These are phyloP conservation scores for Lineus longissimus DNA, from an alignment of 1,140 invertebrate species.

Conservation along the genomic window DNA sequence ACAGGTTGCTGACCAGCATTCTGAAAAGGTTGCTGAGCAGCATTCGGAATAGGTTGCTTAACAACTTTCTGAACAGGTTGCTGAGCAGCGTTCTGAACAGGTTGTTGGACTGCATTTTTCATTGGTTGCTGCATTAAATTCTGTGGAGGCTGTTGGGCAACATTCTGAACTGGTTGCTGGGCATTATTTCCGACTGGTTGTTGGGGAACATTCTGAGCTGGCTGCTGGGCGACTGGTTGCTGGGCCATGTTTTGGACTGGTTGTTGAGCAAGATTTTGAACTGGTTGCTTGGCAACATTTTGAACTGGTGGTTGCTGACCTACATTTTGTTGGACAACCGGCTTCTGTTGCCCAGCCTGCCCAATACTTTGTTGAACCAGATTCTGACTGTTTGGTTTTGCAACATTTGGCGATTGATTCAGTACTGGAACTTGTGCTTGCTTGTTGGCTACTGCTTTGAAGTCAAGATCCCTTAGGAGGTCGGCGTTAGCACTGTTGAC, in stretches of 20 bases:
- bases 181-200: constrained; percentile 9
- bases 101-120: constrained; percentile 2
- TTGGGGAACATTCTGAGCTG: constrained; percentile 6
- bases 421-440: not conserved
- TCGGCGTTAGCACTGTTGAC: not conserved
- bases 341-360: no score
- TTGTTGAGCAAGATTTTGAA: constrained; percentile 15
- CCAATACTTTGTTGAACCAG: constrained; percentile 9
- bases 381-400: constrained; percentile 5
- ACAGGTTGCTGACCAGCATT: no score
- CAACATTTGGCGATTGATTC: not conserved
- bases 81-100: not conserved
- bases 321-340: constrained; percentile 11
- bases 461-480: constrained; percentile 8
- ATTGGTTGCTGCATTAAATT: constrained; percentile 15
- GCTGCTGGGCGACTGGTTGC: constrained; percentile 10
- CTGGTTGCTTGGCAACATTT: not conserved
- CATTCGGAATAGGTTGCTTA: not conserved
- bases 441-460: constrained; percentile 8
- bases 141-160: not conserved
- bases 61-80: not conserved
- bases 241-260: not conserved
- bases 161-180: not conserved
- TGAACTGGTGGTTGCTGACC: not conserved
- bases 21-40: not conserved